Percentiles rank a stretch among this genome's conserved stretches.
Conservation (phyloP, 2,113 vertebrate species). For the Apteryx owenii region DNA sequence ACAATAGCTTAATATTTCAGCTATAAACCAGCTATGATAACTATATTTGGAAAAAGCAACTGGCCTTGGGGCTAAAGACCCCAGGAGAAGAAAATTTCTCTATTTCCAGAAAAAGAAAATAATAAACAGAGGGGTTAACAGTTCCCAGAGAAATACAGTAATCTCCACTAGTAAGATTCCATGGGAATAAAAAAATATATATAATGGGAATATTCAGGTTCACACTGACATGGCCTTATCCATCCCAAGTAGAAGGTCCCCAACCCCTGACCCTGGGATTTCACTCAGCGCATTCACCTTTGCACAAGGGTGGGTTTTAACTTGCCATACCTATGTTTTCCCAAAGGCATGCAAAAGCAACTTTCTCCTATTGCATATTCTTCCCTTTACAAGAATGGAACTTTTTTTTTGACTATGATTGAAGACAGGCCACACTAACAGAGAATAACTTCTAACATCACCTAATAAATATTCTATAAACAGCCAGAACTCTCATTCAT, state of each 20-base stretch:
- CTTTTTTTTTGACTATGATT: background rate
- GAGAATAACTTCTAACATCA: conserved; percentile 44
- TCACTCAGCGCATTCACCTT: background rate
- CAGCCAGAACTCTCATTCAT: conserved; percentile 11
- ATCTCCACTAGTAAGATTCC: background rate
- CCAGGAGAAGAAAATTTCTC: background rate
- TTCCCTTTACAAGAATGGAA: background rate
- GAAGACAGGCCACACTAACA: conserved; percentile 8
- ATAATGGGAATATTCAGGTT: background rate
- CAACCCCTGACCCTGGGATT: background rate
- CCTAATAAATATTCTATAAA: conserved; percentile 71
- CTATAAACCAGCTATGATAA: background rate
- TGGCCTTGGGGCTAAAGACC: background rate
- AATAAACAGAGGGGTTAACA: background rate
- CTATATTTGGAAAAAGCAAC: background rate
- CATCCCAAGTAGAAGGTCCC: background rate
- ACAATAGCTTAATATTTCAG: background rate
- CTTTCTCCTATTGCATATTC: background rate
- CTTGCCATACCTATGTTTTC: background rate
- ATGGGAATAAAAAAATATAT: background rate
- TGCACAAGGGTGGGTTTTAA: background rate
- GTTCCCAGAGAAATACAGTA: background rate
- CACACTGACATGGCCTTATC: background rate
- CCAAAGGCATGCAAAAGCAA: background rate
- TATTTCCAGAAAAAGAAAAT: background rate